Evolutionary conservation across 2,113 vertebrate genomes (phyloP).

Genomic region (Nestor notabilis): DNA sequence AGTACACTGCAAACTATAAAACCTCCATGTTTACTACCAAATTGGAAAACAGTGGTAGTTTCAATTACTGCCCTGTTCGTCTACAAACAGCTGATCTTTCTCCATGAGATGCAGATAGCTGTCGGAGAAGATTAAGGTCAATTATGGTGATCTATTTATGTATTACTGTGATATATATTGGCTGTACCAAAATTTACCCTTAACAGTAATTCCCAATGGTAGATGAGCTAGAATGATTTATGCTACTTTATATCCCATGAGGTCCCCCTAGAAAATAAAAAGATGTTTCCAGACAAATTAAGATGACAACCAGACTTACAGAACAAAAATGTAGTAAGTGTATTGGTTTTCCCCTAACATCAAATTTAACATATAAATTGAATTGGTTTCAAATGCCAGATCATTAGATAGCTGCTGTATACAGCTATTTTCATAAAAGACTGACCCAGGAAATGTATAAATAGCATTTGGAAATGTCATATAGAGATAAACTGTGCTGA

Average conservation of each 20-base stretch:
- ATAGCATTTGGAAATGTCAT: constrained; percentile 51
- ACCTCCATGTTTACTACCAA: neutral
- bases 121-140: neutral
- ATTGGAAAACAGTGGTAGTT: neutral
- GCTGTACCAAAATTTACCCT: neutral
- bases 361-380: constrained; percentile 49
- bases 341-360: constrained; percentile 5
- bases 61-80: neutral
- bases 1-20: neutral
- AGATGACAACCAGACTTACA: neutral
- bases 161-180: neutral
- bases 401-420: constrained; percentile 4
- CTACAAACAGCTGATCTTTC: neutral
- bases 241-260: neutral
- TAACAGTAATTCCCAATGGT: neutral
- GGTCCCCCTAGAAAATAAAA: constrained; percentile 5
- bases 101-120: neutral
- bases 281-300: neutral
- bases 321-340: neutral
- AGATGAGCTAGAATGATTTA: neutral
- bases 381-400: constrained; percentile 54
- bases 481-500: constrained; percentile 27
- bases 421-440: constrained; percentile 28
- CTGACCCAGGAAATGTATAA: constrained; percentile 55
- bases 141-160: neutral